phyloP scores from a whole-genome alignment of 1,140 invertebrate genomes.

The Spodoptera litura region DNA sequence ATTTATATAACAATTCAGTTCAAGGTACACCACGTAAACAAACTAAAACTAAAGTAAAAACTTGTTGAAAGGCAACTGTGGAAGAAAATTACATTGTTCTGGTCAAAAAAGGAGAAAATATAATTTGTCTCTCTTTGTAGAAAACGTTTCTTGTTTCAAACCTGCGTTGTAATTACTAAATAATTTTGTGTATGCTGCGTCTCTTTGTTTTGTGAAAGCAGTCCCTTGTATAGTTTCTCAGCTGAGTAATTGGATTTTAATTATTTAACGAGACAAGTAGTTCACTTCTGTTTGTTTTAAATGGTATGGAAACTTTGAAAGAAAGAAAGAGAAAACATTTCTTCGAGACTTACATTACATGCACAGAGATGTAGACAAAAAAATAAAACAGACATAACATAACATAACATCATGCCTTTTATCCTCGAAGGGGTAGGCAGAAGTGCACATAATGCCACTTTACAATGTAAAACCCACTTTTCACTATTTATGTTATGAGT shows the following conservation, averaged over 20 bases:
- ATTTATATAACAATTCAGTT: neutral
- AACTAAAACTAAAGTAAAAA: neutral
- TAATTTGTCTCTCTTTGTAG: constrained; percentile 14
- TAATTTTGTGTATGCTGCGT: constrained; percentile 1
- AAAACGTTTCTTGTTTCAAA: neutral
- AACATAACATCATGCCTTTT: too few species aligned
- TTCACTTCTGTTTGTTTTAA: too few species aligned
- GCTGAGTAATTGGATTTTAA: neutral
- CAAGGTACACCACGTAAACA: neutral
- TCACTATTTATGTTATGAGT: too few species aligned
- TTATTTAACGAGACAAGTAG: neutral
- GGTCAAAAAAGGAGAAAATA: neutral
- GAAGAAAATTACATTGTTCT: constrained; percentile 12
- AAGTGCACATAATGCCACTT: too few species aligned
- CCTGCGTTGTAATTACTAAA: constrained; percentile 29
- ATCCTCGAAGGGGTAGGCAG: too few species aligned
- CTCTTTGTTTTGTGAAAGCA: constrained; percentile 3
- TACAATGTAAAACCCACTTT: too few species aligned
- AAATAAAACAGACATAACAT: too few species aligned
- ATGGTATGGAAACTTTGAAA: too few species aligned
- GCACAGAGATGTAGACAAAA: too few species aligned
- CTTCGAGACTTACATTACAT: too few species aligned
- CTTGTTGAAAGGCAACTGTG: neutral
- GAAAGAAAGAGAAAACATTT: too few species aligned
- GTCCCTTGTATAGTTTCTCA: constrained; percentile 1